These are phyloP conservation scores for Tichodroma muraria DNA, from an alignment of 2,113 vertebrate species.

Conservation along the genomic window DNA sequence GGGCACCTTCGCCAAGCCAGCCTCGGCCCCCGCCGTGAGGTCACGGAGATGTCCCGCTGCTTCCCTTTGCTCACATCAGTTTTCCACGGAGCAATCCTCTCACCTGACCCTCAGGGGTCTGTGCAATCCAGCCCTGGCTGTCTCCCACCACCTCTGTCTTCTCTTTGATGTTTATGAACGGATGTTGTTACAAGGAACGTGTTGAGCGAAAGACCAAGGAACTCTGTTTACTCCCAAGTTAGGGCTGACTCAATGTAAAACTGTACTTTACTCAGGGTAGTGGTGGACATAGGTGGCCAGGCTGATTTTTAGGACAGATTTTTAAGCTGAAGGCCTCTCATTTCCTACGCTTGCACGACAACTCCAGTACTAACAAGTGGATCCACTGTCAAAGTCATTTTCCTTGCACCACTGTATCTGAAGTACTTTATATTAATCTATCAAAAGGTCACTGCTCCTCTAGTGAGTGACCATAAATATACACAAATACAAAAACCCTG, in stretches of 20 bases:
- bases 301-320: background rate
- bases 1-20: slow-evolving; percentile 46
- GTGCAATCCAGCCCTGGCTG: background rate
- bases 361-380: slow-evolving; percentile 1
- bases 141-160: background rate
- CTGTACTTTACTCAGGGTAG: background rate
- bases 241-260: background rate
- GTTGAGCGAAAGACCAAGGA: background rate
- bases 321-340: background rate
- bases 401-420: background rate
- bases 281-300: background rate
- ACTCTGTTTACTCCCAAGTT: background rate
- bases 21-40: background rate
- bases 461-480: background rate
- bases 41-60: background rate
- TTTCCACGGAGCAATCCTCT: slow-evolving; percentile 37
- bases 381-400: background rate
- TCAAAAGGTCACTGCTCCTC: background rate
- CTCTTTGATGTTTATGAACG: slow-evolving; percentile 61
- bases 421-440: background rate
- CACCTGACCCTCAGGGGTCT: slow-evolving; percentile 50
- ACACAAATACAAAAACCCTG: background rate
- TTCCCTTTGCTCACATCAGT: background rate
- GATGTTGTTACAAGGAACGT: slow-evolving; percentile 27
- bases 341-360: background rate